These are phyloP conservation scores for Pteromalus puparum DNA, from an alignment of 1,140 invertebrate species.

Conservation along the genomic window DNA sequence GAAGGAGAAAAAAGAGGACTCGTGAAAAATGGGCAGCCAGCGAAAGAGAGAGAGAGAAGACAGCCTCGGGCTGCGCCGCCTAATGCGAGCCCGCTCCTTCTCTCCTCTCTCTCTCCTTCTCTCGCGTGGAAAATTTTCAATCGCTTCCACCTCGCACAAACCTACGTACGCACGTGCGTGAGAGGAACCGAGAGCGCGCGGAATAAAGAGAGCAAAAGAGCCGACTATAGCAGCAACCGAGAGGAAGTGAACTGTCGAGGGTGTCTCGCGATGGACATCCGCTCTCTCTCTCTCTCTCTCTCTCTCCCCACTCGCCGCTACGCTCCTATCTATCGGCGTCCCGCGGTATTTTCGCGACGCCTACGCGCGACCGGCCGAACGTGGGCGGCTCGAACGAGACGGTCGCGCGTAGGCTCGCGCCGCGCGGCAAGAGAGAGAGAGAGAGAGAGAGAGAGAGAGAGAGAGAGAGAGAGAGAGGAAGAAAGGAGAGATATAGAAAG, in stretches of 20 bases:
- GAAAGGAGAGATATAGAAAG: slow-evolving; percentile 27
- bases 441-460: slow-evolving; percentile 1
- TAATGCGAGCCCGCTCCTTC: slow-evolving; percentile 68
- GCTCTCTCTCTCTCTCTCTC: slow-evolving; percentile 19
- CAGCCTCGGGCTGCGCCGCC: slow-evolving; percentile 65
- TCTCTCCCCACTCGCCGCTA: background rate
- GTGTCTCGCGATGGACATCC: slow-evolving; percentile 43
- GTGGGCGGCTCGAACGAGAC: slow-evolving; percentile 29
- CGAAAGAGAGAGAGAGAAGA: slow-evolving; percentile 63
- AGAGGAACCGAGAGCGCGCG: background rate
- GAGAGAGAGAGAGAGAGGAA: slow-evolving; percentile 8
- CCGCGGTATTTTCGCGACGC: slow-evolving; percentile 36
- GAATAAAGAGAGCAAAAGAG: slow-evolving; percentile 21
- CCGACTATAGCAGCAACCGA: background rate
- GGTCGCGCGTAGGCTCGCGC: slow-evolving; percentile 32
- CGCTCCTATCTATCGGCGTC: slow-evolving; percentile 8
- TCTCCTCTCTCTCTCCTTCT: slow-evolving; percentile 39
- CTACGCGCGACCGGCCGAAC: slow-evolving; percentile 2
- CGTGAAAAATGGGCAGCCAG: slow-evolving; percentile 74
- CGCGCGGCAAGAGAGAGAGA: background rate
- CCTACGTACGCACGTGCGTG: background rate
- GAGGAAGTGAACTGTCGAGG: slow-evolving; percentile 49
- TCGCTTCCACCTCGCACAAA: slow-evolving; percentile 37
- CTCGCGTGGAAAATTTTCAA: slow-evolving; percentile 53
- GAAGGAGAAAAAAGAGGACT: slow-evolving; percentile 61